Percentiles rank a stretch among this genome's conserved stretches.
These are phyloP conservation scores for Karalla daura DNA, from an alignment of 2,797 vertebrate species.

Conservation along the genomic window DNA sequence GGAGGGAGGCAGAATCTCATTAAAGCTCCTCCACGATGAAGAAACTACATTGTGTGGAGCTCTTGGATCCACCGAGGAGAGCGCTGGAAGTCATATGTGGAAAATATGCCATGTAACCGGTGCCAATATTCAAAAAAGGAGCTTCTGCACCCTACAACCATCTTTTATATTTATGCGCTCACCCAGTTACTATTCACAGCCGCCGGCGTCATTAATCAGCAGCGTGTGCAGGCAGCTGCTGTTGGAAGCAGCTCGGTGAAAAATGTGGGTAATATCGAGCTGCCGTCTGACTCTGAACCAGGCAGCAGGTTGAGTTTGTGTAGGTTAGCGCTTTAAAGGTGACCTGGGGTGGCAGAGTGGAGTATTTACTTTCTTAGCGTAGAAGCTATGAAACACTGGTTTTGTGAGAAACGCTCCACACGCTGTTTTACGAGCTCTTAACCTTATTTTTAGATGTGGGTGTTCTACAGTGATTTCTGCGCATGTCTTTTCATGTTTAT, in stretches of 20 bases:
- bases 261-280: neutral
- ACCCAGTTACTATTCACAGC: constrained; percentile 41
- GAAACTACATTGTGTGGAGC: constrained; percentile 76
- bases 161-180: constrained; percentile 52
- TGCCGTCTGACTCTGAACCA: neutral
- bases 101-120: constrained; percentile 73
- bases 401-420: no score
- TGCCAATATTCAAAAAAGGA: constrained; percentile 63
- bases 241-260: constrained; percentile 49
- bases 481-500: no score
- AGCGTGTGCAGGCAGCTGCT: constrained; percentile 46
- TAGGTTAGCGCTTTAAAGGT: no score
- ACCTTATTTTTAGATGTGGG: no score
- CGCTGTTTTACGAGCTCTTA: no score
- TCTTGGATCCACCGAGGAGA: constrained; percentile 42
- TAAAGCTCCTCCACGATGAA: constrained; percentile 76
- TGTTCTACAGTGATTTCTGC: no score
- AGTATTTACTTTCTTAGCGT: no score
- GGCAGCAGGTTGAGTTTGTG: neutral
- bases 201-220: constrained; percentile 31
- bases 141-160: constrained; percentile 31
- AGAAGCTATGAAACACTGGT: no score
- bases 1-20: constrained; percentile 77
- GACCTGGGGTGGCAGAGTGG: no score
- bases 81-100: constrained; percentile 62